A percentile compares a stretch with the other conserved stretches of the same genome.
Evolutionary conservation across 2,888 invertebrate genomes (phyloP).

Genomic region (Physocephala rufipes): DNA sequence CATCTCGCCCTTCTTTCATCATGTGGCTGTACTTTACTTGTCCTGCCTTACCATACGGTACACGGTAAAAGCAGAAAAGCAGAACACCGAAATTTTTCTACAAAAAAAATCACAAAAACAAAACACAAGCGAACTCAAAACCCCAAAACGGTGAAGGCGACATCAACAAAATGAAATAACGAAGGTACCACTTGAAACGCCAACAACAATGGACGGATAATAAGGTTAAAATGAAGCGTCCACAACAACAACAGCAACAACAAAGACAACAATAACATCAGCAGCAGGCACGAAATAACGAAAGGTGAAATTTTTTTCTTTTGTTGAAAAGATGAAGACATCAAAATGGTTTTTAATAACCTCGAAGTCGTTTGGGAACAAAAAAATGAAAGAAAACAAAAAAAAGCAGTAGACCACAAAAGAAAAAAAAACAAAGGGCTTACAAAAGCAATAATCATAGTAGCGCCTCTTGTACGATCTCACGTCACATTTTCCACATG

Average conservation of each 20-base stretch:
- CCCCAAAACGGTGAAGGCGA: too few relatives aligned
- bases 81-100: too few relatives aligned
- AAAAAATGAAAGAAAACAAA: background rate
- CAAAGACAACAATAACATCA: background rate
- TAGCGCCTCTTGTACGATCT: background rate
- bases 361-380: background rate
- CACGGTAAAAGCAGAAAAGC: too few relatives aligned
- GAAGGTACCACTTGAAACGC: too few relatives aligned
- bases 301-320: conserved; percentile 12
- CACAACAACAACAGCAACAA: background rate
- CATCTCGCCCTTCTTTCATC: too few relatives aligned
- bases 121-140: background rate
- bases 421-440: background rate
- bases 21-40: too few relatives aligned
- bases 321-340: conserved; percentile 26
- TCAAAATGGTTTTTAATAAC: conserved; percentile 23
- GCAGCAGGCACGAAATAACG: background rate
- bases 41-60: too few relatives aligned
- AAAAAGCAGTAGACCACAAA: background rate
- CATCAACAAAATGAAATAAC: background rate
- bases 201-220: background rate
- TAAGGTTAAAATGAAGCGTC: background rate
- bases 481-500: background rate
- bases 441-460: conserved; percentile 1
- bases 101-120: too few relatives aligned